phyloP scores from a whole-genome alignment of 2,797 vertebrate genomes.

The Pseudochaenichthys georgianus region DNA sequence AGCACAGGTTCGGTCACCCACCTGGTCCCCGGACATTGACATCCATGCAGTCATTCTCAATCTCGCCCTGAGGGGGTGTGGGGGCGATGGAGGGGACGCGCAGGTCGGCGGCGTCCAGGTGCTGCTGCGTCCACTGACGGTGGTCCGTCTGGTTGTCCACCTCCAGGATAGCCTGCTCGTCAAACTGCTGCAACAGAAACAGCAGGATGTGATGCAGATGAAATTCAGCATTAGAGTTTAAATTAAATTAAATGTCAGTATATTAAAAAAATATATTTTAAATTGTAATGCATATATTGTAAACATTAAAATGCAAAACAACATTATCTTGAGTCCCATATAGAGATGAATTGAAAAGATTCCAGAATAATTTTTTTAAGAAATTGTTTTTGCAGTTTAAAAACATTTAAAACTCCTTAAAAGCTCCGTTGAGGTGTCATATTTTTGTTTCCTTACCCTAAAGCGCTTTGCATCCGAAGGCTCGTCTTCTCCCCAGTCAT shows the following conservation, averaged over 20 bases:
- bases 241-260: background rate
- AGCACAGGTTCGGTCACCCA: slow-evolving; percentile 65
- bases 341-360: background rate
- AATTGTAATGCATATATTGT: background rate
- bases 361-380: background rate
- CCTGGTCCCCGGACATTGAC: slow-evolving; percentile 97
- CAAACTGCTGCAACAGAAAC: slow-evolving; percentile 82
- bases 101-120: slow-evolving; percentile 96
- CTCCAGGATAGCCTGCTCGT: slow-evolving; percentile 92
- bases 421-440: background rate
- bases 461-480: slow-evolving; percentile 92
- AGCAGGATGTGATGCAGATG: background rate
- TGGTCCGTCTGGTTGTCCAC: slow-evolving; percentile 92
- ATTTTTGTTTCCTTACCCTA: slow-evolving; percentile 84
- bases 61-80: slow-evolving; percentile 97
- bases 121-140: slow-evolving; percentile 98
- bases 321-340: background rate
- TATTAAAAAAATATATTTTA: background rate
- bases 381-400: background rate
- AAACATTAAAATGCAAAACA: background rate
- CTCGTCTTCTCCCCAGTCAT: slow-evolving; percentile 95
- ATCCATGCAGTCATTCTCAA: slow-evolving; percentile 95
- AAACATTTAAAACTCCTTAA: background rate
- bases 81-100: slow-evolving; percentile 95
- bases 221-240: background rate